Conservation (phyloP, 2,888 invertebrate species). For the Rhynchonema sp. region DNA sequence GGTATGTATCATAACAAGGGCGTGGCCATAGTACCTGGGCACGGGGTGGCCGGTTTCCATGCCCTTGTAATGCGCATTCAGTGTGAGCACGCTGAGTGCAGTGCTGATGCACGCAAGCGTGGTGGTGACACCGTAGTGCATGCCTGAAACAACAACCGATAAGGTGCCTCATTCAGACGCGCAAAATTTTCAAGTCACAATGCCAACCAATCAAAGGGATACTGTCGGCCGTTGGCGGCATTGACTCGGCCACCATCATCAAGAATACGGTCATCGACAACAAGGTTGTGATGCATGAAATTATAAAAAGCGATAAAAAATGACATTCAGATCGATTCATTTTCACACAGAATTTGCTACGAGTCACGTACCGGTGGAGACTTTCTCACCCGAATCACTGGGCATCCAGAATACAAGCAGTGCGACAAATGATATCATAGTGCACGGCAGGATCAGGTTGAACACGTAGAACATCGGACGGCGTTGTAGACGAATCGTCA, state of each 20-base stretch:
- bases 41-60: too few species aligned
- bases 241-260: slow-evolving; percentile 63
- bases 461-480: slow-evolving; percentile 53
- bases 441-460: slow-evolving; percentile 61
- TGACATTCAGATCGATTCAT: too few species aligned
- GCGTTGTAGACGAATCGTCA: slow-evolving; percentile 43
- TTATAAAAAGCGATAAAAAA: too few species aligned
- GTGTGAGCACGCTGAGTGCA: slow-evolving; percentile 52
- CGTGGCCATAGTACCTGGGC: too few species aligned
- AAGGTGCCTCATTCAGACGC: neutral
- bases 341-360: too few species aligned
- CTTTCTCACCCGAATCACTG: slow-evolving; percentile 67
- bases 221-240: slow-evolving; percentile 60
- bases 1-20: too few species aligned
- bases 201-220: slow-evolving; percentile 58
- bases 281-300: slow-evolving; percentile 63
- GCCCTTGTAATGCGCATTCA: slow-evolving; percentile 47
- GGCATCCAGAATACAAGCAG: slow-evolving; percentile 68
- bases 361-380: slow-evolving; percentile 46
- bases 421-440: slow-evolving; percentile 65
- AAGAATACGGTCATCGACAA: slow-evolving; percentile 69
- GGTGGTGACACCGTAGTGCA: slow-evolving; percentile 41
- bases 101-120: slow-evolving; percentile 36
- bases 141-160: slow-evolving; percentile 27
- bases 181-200: neutral